Evolutionary conservation across 2,888 invertebrate species (phyloP), one percentile per base, ranked within the genome.

Genomic region (Periphyllus acericola): DNA sequence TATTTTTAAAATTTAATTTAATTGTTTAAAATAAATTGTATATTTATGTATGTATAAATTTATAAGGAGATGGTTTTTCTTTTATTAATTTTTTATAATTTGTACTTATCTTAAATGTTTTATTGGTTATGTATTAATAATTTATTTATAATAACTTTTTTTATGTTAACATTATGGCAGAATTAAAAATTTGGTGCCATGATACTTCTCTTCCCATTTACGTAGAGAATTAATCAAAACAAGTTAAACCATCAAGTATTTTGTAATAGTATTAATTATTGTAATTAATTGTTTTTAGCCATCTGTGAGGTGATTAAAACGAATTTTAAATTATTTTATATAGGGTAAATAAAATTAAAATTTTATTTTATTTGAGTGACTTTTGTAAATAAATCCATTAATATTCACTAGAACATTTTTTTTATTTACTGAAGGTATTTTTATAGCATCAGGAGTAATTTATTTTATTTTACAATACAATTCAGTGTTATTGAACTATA

Each of bases 271-370:
- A 83, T 55, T 83, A 34, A 55, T n/a, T 83, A 75, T 74, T 72
- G 29, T 72, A 74, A 29, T 72, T 25, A 60, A 83, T 66, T 76
- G 32, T 84, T 76, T 84, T 84, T 84, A 40, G 32, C 40, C 32
- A n/a, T n/a, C 25, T 66, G 29, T 19, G 25, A 17, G 32, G 32
- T 29, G 66, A 46, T 34, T 68, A 76, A 84, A 84, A 84, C 84
- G 32, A 84, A 84, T 84, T 84, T 84, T 75, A 29, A 84, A 84
- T 84, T 83, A 83, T 83, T 84, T 81, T 84, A 66, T 84, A 84
- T 76, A 75, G 60, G 75, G 75, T 40, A 14, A 75, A 66, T 84
- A 76, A 84, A 76, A 40, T 75, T 40, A 76, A 74, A 82, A 32
- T 55, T 60, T 55, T 66, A 84, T 76, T 76, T 76, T 66, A 66